Base-by-base conservation (phyloP, 2,113 vertebrate species). In the Atlantisia rogersi region DNA sequence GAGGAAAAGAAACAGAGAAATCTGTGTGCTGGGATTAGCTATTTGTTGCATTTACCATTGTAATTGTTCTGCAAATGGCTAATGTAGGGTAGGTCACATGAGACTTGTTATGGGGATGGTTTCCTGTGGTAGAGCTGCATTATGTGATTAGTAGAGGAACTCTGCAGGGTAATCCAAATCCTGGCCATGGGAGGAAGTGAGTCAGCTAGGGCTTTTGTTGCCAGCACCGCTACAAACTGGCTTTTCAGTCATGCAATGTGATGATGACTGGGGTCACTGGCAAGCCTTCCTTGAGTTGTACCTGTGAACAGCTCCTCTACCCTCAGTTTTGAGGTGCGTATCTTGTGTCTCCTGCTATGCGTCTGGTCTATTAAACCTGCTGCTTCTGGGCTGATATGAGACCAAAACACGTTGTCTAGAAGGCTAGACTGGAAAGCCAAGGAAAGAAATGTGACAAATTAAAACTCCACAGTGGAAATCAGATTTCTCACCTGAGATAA, bases 31-130 rank as follows among this genome's bases (percentile, higher is more conserved):
- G 79, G 85, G 60, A 92, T 83, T 42, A 93, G 68, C 35, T 71
- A 3, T 93, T 88, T 92, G 88, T 88, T 53, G 76, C 90, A 39
- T 93, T 96, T 95, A 88, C 19, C 26, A 1, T 3, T 70, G 86
- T 86, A 90, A 95, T 92, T 90, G 94, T 88, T 88, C 69, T 81
- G 60, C 42, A 93, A 93, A 81, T 31, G 82, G 86, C 88, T 92
- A 11, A 64, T 78, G 79, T 77, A 70, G 92, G 76, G 55, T 82
- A 95, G 84, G 65, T 59, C 92, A 88, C 94, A 39, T 1, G 80
- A 75, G 91, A 84, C 77, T 75, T 48, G 86, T 84, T 91, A 55
- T 2, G 18, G 55, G 83, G 35, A 86, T 55, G 56, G 31, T 81
- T 93, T 88, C 56, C 83, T 48, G 86, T 2, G 73, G 70, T 59